phyloP scores from a whole-genome alignment of 1,140 invertebrate genomes.

The Amyelois transitella region DNA sequence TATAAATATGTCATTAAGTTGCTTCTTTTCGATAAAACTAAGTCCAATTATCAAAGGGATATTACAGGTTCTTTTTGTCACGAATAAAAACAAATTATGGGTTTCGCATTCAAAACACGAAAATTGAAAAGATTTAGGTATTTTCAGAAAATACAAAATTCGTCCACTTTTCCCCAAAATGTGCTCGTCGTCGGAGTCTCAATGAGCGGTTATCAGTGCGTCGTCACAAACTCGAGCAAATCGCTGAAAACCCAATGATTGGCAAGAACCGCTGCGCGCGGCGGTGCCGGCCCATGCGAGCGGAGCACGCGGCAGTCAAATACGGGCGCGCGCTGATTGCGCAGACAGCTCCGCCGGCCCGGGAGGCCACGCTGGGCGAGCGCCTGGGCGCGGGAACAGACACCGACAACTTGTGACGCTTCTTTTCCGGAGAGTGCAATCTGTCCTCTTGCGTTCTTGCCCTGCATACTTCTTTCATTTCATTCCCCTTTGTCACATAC shows the following conservation, averaged over 20 bases:
- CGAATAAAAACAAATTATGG: no score
- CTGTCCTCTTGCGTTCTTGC: no score
- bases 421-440: no score
- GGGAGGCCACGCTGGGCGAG: background rate
- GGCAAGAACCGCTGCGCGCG: background rate
- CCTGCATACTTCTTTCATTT: no score
- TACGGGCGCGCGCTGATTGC: conserved; percentile 13
- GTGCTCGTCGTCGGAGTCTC: background rate
- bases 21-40: no score
- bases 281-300: background rate
- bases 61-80: no score
- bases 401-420: no score
- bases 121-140: background rate
- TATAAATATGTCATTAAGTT: no score
- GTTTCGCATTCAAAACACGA: background rate
- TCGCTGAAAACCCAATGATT: background rate
- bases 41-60: no score
- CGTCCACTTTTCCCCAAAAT: background rate
- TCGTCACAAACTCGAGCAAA: background rate
- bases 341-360: conserved; percentile 3
- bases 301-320: conserved; percentile 9
- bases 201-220: background rate
- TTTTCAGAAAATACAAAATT: background rate
- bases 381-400: background rate
- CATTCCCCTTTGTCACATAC: no score